Percentiles rank a stretch among this genome's conserved stretches.
These are phyloP conservation scores for Berghia stephanieae DNA, from an alignment of 1,140 invertebrate species.

Conservation along the genomic window DNA sequence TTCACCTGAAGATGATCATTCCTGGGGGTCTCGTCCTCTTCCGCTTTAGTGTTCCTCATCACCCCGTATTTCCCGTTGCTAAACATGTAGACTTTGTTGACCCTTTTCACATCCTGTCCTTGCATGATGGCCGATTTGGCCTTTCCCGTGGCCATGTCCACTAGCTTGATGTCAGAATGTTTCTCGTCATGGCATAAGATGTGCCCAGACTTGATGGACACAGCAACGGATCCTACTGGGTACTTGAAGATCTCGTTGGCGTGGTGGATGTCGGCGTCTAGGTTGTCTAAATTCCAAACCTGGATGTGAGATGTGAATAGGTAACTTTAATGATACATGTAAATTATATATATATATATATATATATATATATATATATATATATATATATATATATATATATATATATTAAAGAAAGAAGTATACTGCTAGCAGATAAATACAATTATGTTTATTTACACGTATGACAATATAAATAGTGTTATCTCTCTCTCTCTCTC, in stretches of 20 bases:
- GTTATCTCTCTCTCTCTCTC: no score
- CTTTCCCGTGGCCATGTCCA: constrained; percentile 44
- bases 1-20: not conserved
- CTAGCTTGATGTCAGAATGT: constrained; percentile 48
- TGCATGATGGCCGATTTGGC: constrained; percentile 46
- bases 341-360: no score
- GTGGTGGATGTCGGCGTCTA: constrained; percentile 51
- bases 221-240: constrained; percentile 37
- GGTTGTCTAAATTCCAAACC: constrained; percentile 60
- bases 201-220: constrained; percentile 39
- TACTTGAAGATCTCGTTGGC: constrained; percentile 46
- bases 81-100: constrained; percentile 43
- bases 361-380: no score
- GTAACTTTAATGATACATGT: no score
- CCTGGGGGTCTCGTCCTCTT: no score
- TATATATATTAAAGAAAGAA: no score
- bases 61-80: constrained; percentile 45
- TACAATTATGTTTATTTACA: no score
- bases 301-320: no score
- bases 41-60: constrained; percentile 30
- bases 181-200: constrained; percentile 26
- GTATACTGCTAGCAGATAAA: no score
- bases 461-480: no score
- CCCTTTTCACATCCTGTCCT: constrained; percentile 35
- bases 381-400: no score